Evolutionary conservation across 1,140 invertebrate species (phyloP).

Genomic region (Chlorops oryzae): DNA sequence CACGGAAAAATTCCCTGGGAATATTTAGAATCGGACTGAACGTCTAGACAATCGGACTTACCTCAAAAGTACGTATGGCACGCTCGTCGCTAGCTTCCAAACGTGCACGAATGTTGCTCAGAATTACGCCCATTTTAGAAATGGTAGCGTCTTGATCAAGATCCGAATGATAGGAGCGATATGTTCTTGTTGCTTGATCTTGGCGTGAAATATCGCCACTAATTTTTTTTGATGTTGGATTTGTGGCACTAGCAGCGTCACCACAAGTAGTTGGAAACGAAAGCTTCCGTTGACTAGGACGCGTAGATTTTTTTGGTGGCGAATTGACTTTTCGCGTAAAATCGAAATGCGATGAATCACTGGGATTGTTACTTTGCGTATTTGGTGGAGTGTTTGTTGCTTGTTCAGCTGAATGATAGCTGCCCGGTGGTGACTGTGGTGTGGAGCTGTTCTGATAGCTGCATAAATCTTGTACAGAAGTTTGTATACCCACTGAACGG

Average conservation of each 20-base stretch:
- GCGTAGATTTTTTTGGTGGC: slow-evolving; percentile 29
- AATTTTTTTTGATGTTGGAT: background rate
- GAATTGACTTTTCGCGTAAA: slow-evolving; percentile 35
- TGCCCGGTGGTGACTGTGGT: slow-evolving; percentile 37
- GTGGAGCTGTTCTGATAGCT: slow-evolving; percentile 6
- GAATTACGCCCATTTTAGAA: slow-evolving; percentile 37
- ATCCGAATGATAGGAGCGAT: slow-evolving; percentile 39
- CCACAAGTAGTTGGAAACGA: slow-evolving; percentile 23
- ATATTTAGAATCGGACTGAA: too few species aligned
- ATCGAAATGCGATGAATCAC: slow-evolving; percentile 25
- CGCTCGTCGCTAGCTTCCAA: slow-evolving; percentile 37
- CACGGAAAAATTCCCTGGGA: too few species aligned
- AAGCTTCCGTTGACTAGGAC: slow-evolving; percentile 31
- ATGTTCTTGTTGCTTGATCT: slow-evolving; percentile 17
- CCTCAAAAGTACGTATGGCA: slow-evolving; percentile 33
- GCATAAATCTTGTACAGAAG: slow-evolving; percentile 25
- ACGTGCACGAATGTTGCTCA: slow-evolving; percentile 37
- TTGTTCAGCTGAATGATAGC: slow-evolving; percentile 40
- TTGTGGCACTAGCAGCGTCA: background rate
- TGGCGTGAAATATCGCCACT: background rate
- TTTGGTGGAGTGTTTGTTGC: slow-evolving; percentile 19
- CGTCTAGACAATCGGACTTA: slow-evolving; percentile 29
- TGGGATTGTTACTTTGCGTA: slow-evolving; percentile 20
- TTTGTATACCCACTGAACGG: slow-evolving; percentile 37
- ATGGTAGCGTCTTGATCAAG: slow-evolving; percentile 39